Evolutionary conservation across 92 coral and sea anemone genomes (phyloP).

Genomic region (Umimayanthus chanpuru): DNA sequence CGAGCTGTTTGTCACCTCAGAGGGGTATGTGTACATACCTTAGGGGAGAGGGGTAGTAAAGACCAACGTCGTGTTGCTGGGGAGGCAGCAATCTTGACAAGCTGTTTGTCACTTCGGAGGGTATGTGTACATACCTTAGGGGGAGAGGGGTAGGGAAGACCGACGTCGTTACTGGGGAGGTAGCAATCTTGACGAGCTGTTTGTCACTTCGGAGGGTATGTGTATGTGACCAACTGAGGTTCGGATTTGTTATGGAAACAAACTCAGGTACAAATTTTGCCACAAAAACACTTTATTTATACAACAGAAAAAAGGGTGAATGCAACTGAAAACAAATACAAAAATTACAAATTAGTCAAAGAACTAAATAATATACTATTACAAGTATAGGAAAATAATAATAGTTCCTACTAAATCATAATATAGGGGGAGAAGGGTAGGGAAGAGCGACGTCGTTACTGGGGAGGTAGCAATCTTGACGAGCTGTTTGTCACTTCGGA

Average conservation of each 20-base stretch:
- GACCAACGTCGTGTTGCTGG: slow-evolving; percentile 54
- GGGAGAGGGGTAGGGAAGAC: slow-evolving; percentile 13
- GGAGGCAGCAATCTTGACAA: slow-evolving; percentile 55
- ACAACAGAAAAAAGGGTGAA: too few species aligned
- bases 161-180: slow-evolving; percentile 61
- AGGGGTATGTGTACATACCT: too few species aligned
- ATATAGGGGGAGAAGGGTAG: neutral
- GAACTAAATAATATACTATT: too few species aligned
- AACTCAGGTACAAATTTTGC: too few species aligned
- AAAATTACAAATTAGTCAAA: too few species aligned
- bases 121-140: slow-evolving; percentile 4
- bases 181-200: slow-evolving; percentile 51
- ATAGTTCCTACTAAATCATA: too few species aligned
- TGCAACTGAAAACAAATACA: too few species aligned
- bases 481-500: slow-evolving; percentile 53
- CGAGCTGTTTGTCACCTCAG: too few species aligned
- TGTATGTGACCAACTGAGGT: too few species aligned
- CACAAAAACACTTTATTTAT: too few species aligned
- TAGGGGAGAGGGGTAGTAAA: neutral
- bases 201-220: slow-evolving; percentile 45
- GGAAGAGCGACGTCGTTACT: slow-evolving; percentile 48
- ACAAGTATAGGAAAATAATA: too few species aligned
- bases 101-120: slow-evolving; percentile 47
- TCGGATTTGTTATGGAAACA: too few species aligned
- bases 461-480: slow-evolving; percentile 50